These are phyloP conservation scores for Pitangus sulphuratus DNA, from an alignment of 2,797 vertebrate genomes.

Conservation along the genomic window DNA sequence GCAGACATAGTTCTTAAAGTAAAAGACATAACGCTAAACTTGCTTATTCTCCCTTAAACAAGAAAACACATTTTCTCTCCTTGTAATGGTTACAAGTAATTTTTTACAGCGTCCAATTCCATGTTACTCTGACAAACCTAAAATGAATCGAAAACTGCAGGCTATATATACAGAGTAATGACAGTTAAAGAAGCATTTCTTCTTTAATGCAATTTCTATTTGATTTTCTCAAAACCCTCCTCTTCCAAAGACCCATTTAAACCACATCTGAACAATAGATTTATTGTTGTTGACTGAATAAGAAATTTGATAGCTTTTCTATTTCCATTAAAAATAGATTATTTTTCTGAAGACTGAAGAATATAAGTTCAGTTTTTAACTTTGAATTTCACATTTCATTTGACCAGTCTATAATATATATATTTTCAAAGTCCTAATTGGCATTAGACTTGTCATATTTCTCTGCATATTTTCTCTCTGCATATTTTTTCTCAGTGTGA, in stretches of 20 bases:
- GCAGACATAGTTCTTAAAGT: neutral
- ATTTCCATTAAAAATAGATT: slow-evolving; percentile 22
- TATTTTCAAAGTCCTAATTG: neutral
- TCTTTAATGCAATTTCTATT: slow-evolving; percentile 24
- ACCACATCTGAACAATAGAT: slow-evolving; percentile 19
- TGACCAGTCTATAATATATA: neutral
- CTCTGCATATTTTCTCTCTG: neutral
- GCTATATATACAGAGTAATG: neutral
- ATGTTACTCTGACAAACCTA: neutral
- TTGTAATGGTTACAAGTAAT: neutral
- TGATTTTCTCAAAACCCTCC: neutral
- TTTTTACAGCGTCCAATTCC: neutral
- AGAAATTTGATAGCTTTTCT: slow-evolving; percentile 16
- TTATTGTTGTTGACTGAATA: slow-evolving; percentile 21
- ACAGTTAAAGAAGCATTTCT: slow-evolving; percentile 22
- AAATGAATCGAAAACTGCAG: neutral
- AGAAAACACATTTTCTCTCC: neutral
- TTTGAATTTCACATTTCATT: neutral
- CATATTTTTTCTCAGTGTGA: neutral
- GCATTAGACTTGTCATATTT: neutral
- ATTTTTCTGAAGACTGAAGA: neutral
- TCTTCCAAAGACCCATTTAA: slow-evolving; percentile 31
- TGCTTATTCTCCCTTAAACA: slow-evolving; percentile 1
- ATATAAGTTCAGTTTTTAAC: neutral
- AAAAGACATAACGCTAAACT: neutral